Evolutionary conservation across 2,113 vertebrate species (phyloP).

Genomic region (Gymnorhina tibicen): DNA sequence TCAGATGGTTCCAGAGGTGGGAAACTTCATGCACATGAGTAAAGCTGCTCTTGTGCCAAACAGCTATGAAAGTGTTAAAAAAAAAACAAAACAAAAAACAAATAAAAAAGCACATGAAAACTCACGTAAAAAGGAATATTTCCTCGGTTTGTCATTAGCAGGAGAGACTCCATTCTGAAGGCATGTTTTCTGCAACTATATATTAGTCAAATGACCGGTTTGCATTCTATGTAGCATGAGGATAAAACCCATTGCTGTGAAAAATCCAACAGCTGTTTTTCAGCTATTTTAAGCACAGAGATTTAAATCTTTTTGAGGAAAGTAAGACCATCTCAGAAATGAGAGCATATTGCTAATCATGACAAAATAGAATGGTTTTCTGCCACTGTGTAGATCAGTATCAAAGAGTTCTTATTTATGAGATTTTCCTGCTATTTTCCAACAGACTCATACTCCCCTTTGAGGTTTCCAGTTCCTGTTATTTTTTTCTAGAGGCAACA

Average conservation of each 20-base stretch:
- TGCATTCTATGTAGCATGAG: slow-evolving; percentile 12
- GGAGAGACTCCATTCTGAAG: not conserved
- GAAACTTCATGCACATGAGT: not conserved
- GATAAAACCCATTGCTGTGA: slow-evolving; percentile 39
- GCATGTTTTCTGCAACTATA: not conserved
- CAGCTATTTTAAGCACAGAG: slow-evolving; percentile 39
- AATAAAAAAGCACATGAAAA: not conserved
- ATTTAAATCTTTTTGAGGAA: slow-evolving; percentile 15
- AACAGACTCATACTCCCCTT: not conserved
- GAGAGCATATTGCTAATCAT: not conserved
- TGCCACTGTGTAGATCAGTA: not conserved
- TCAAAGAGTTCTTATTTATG: not conserved
- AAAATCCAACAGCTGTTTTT: slow-evolving; percentile 58
- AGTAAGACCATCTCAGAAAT: slow-evolving; percentile 14
- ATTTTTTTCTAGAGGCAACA: not conserved
- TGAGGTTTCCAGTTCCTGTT: slow-evolving; percentile 16
- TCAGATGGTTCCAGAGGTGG: not conserved
- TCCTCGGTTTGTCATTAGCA: not conserved
- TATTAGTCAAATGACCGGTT: slow-evolving; percentile 34
- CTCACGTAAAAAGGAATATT: not conserved
- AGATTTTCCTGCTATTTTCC: slow-evolving; percentile 13
- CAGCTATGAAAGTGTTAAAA: not conserved
- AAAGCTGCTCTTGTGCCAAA: not conserved
- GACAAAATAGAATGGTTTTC: not conserved
- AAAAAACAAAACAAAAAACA: not conserved